Base-by-base conservation (phyloP, 2,888 invertebrate species). In the Phaedon cochleariae region DNA sequence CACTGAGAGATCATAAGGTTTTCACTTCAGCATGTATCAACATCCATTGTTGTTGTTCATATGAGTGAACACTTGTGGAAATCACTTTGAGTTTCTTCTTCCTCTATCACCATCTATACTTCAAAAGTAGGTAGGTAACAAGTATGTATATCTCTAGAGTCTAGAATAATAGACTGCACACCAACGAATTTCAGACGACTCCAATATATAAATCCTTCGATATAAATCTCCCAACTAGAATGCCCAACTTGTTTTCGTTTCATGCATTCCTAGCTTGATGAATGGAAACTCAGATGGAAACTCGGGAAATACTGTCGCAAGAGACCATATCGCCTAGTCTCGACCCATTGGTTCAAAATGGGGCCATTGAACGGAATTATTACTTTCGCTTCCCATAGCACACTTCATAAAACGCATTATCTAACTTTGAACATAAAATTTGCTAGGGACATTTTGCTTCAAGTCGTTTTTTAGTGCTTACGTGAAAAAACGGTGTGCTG, bases 371-470 rank as follows among this genome's bases (percentile, higher is more conserved):
- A 45, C 5, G 15, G 64, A 64, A 54, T 55, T 59, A 60, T 59
- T 54, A 37, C 51, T 58, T 51, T 59, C 45, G 46, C 53, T 12
- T 31, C 37, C 63, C 55, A 63, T 34, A 59, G 49, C 53, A 62
- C 67, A 69, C 63, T 69, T 66, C 67, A 71, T 67, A 69, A 71
- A 71, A 46, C 57, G 57, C 65, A 68, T 69, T 67, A 69, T 60
- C 59, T 51, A 29, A 57, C 60, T 58, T 59, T 55, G 58, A 54
- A 64, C 64, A 59, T 65, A 60, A 70, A 70, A 53, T 69, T n/a
- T 64, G 57, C 41, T 37, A 51, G 46, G 20, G 48, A 52, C 52
- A 59, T 63, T 63, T 49, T 55, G 20, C 22, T 45, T 41, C 62
- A 62, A 46, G 54, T 59, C 54, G 49, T 65, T 62, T 68, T 64